Base-by-base conservation (phyloP, 1,140 invertebrate genomes). In the Drosophila seguyi region DNA sequence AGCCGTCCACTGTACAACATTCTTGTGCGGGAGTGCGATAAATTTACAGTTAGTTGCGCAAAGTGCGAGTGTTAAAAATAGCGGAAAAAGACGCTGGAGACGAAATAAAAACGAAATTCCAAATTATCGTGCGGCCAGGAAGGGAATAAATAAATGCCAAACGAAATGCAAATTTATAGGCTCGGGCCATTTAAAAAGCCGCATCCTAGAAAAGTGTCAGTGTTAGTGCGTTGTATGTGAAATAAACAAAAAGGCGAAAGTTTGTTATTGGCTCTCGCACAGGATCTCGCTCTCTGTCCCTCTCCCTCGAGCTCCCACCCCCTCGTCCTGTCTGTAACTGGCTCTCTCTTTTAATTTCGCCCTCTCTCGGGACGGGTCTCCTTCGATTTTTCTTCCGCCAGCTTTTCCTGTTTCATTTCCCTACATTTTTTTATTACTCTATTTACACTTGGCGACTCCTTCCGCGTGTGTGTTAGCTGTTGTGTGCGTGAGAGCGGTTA, bases 231-330 rank as follows among this genome's bases (percentile, higher is more conserved):
- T 47, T 77, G 74, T 62, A 34, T 71, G 66, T 45, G 76, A 87
- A 79, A 87, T 69, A 88, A 87, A 88, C 76, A 84, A 87, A 79
- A 88, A 69, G 83, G 79, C 75, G 86, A 86, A 88, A 83, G 76
- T 87, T 87, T 85, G 77, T 84, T 87, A 52, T 86, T 71, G 50
- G 58, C 57, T 66, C 69, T 63, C 60, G 57, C 44, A 52, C 47
- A 41, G 66, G 41, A 31, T 27, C 58, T 75, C 34, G 45, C 78
- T 63, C 66, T 65, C 58, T 27, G 20, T 39, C 36, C 41, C 29
- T 41, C 29, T 53, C 63, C 61, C 52, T 31, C 18, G 36, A 29
- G 56, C 69, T 66, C 62, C 63, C 52, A 67, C 67, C 60, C 58
- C 83, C 72, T 75, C 58, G 20, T 22, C 34, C 34, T 55, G 31